Evolutionary conservation across 1,140 invertebrate species (phyloP).

Genomic region (Drosophila auraria): DNA sequence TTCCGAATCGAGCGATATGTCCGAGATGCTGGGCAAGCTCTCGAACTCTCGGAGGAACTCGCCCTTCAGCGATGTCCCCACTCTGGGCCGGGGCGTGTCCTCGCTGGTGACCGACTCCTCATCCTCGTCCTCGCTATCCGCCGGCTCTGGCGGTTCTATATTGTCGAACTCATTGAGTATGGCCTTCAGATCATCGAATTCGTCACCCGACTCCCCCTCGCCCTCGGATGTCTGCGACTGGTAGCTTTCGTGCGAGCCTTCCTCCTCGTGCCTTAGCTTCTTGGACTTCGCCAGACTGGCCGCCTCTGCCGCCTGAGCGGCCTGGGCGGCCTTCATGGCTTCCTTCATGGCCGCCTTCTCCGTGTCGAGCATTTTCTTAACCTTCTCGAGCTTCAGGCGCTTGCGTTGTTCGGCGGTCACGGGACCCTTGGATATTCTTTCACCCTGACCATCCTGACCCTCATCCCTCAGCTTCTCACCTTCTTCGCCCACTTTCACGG

Average conservation of each 20-base stretch:
- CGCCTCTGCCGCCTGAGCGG: not conserved
- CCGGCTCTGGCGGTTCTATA: not conserved
- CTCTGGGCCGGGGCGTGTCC: constrained; percentile 4
- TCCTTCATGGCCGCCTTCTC: constrained; percentile 5
- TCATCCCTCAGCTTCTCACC: not conserved
- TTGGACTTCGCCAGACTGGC: no score
- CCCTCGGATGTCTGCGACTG: not conserved
- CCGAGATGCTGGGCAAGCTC: constrained; percentile 30
- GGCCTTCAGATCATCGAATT: constrained; percentile 9
- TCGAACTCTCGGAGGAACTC: constrained; percentile 29
- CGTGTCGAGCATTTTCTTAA: constrained; percentile 6
- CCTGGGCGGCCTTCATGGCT: not conserved
- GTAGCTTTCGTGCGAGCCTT: not conserved
- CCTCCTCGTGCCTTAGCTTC: not conserved
- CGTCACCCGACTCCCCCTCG: not conserved
- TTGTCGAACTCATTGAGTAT: not conserved
- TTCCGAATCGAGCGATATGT: constrained; percentile 21
- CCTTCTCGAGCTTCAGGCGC: constrained; percentile 13
- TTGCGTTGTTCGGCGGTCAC: constrained; percentile 12
- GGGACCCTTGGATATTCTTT: not conserved
- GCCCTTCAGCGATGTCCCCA: constrained; percentile 2
- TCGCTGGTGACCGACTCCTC: constrained; percentile 1
- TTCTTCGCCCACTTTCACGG: not conserved
- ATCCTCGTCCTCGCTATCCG: not conserved
- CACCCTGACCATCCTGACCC: no score